Evolutionary conservation across 2,113 vertebrate species (phyloP), one percentile per base, ranked within the genome.

Genomic region (Gulo gulo): DNA sequence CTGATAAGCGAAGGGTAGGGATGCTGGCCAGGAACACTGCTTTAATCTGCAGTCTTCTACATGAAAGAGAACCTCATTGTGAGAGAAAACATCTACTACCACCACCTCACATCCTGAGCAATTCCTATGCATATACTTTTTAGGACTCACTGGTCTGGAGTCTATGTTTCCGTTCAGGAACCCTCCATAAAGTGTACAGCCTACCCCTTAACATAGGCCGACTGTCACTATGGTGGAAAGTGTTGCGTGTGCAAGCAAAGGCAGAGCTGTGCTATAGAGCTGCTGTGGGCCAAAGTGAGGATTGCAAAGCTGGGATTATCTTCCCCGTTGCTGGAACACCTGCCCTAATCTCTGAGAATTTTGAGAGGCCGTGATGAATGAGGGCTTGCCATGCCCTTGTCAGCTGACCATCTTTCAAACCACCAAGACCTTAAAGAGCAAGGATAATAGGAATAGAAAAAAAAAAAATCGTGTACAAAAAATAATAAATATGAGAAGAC

Each of bases 401-500:
- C 24, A 76, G 12, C 6, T 81, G 21, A 6, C 23, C n/a, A 14
- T 76, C 7, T 42, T 94, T 73, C 12, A 20, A 36, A 95, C 52
- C 16, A 63, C 9, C 45, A 71, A 55, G n/a, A 29, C 79, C 59
- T 65, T 82, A 73, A 85, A 79, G 61, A 67, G 3, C 47, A 74
- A 85, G 31, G 36, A 69, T 87, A 65, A 31, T 47, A 88, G 16
- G 36, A 65, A 82, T 24, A 45, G 8, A 2, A 29, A 2, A 86
- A 29, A 2, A 86, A 61, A 31, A 13, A 34, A 92, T 15, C 23
- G 18, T 52, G 29, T 29, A 59, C 16, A 42, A 34, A 45, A 87
- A 89, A 82, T 14, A 45, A 67, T 79, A 91, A 13, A 9, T 23
- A 81, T 18, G 24, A 74, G 52, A 91, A 91, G 20, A 88, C 88